Conservation (phyloP, 2,797 vertebrate species). For the Melanotaenia boesemani region DNA sequence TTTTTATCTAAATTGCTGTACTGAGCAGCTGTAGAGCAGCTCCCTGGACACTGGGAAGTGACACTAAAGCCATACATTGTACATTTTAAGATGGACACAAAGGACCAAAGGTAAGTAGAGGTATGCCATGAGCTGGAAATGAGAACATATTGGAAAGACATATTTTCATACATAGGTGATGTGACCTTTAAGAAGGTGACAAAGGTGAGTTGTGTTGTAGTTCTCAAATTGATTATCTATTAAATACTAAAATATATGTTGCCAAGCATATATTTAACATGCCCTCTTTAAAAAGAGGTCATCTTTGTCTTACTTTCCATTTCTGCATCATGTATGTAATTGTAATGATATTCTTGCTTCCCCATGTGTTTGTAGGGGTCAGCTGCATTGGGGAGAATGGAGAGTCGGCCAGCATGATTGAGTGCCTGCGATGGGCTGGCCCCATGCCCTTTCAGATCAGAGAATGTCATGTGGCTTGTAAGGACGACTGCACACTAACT, state of each 20-base stretch:
- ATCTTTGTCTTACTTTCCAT: not conserved
- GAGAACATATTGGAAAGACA: not conserved
- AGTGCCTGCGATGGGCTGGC: constrained; percentile 88
- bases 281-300: not conserved
- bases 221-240: not conserved
- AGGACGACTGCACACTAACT: constrained; percentile 92
- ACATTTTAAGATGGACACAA: not conserved
- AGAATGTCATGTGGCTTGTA: constrained; percentile 88
- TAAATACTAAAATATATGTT: not conserved
- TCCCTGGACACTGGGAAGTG: not conserved
- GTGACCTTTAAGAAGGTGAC: not conserved
- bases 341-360: constrained; percentile 26
- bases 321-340: constrained; percentile 5
- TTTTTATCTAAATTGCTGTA: not conserved
- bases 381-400: constrained; percentile 85
- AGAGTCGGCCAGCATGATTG: constrained; percentile 77
- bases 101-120: not conserved
- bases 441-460: constrained; percentile 85
- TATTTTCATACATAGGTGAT: not conserved
- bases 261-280: not conserved
- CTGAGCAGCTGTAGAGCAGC: not conserved
- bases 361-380: constrained; percentile 80
- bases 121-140: not conserved
- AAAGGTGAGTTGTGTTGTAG: too few relatives aligned
- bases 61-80: not conserved